These are phyloP conservation scores for Todus mexicanus DNA, from an alignment of 2,797 vertebrate species.

Conservation along the genomic window DNA sequence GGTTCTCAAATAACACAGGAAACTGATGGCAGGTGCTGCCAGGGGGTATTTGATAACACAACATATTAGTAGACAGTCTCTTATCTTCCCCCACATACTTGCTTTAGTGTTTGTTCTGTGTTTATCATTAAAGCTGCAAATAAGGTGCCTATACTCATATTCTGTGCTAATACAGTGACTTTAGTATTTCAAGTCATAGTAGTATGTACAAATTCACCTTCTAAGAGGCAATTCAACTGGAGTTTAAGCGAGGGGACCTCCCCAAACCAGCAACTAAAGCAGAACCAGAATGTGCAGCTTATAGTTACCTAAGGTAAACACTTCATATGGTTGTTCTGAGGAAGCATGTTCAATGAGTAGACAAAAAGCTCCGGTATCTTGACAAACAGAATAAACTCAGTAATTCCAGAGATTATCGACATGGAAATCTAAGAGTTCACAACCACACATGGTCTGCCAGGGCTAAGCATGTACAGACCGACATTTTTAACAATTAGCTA, in stretches of 20 bases:
- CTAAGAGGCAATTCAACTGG: neutral
- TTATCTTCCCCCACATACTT: neutral
- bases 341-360: neutral
- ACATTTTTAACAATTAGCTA: neutral
- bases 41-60: neutral
- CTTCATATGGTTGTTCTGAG: neutral
- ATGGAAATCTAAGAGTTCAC: neutral
- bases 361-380: neutral
- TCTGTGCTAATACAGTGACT: neutral
- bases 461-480: neutral
- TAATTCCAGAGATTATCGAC: neutral
- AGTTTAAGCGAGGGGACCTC: neutral
- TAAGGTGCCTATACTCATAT: neutral
- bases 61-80: neutral
- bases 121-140: neutral
- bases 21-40: neutral
- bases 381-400: neutral
- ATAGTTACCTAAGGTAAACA: neutral
- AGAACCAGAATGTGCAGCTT: neutral
- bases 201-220: neutral
- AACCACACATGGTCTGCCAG: neutral
- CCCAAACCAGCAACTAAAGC: neutral
- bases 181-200: neutral
- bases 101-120: neutral
- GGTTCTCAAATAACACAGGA: neutral